Evolutionary conservation across 2,797 vertebrate species (phyloP).

Genomic region (Microcaecilia unicolor): DNA sequence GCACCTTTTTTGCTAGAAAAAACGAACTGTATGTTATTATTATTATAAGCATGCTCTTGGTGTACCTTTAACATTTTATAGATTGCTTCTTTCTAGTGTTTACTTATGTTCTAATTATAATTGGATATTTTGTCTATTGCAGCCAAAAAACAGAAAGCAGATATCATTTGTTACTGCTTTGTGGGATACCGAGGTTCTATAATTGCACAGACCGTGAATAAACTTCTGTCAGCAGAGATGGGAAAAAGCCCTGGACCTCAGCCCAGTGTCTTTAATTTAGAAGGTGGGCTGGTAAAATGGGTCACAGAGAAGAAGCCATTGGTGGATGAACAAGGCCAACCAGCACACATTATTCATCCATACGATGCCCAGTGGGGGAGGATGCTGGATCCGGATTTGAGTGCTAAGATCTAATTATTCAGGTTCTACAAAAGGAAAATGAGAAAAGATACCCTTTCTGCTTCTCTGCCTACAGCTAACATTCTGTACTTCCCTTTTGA

Average conservation of each 20-base stretch:
- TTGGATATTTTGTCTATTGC: background rate
- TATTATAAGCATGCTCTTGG: too few species aligned
- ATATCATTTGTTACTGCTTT: background rate
- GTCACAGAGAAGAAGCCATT: background rate
- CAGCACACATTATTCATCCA: background rate
- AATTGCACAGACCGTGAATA: background rate
- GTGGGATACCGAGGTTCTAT: slow-evolving; percentile 8
- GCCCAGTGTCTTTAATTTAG: background rate
- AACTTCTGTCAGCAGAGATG: background rate
- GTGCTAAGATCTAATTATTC: background rate
- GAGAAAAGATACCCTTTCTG: too few species aligned
- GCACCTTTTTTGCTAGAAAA: too few species aligned
- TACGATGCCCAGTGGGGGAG: background rate
- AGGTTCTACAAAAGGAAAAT: too few species aligned
- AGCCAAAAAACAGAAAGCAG: background rate
- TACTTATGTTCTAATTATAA: too few species aligned
- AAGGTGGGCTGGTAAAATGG: background rate
- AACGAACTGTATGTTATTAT: too few species aligned
- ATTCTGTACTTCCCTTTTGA: too few species aligned
- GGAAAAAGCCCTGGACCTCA: background rate
- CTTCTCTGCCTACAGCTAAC: background rate
- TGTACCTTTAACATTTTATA: too few species aligned
- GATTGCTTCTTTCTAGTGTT: too few species aligned
- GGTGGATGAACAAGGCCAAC: background rate
- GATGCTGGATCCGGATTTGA: background rate